Conservation (phyloP, 2,113 vertebrate species). For the Raphicerus campestris region DNA sequence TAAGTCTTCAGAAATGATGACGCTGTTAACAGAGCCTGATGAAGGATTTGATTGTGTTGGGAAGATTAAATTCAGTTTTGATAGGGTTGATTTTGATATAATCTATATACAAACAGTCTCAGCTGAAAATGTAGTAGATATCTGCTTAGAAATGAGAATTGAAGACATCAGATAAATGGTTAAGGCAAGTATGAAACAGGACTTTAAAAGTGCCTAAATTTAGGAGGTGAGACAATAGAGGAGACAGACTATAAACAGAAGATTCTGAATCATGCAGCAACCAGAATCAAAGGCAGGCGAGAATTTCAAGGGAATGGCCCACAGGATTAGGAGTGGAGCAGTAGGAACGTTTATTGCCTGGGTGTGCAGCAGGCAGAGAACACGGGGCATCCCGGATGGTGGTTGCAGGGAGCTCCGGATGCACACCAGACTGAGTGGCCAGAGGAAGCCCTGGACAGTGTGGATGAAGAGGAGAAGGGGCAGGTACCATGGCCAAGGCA, state of each 20-base stretch:
- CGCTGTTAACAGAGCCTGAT: background rate
- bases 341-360: background rate
- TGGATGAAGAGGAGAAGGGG: background rate
- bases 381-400: background rate
- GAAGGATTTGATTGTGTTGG: background rate
- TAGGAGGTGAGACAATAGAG: background rate
- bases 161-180: background rate
- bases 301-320: background rate
- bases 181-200: background rate
- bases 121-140: background rate
- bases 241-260: background rate
- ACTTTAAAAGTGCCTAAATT: background rate
- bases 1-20: background rate
- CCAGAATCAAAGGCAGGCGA: background rate
- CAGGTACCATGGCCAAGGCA: background rate
- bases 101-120: background rate
- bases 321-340: background rate
- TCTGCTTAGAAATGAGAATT: background rate
- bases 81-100: background rate
- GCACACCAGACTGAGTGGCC: fast-evolving
- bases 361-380: background rate
- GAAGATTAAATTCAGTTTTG: background rate
- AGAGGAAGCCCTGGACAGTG: background rate
- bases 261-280: background rate
- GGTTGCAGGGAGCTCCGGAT: background rate